Conservation (phyloP, 1,140 invertebrate species). For the Caerostris extrusa region DNA sequence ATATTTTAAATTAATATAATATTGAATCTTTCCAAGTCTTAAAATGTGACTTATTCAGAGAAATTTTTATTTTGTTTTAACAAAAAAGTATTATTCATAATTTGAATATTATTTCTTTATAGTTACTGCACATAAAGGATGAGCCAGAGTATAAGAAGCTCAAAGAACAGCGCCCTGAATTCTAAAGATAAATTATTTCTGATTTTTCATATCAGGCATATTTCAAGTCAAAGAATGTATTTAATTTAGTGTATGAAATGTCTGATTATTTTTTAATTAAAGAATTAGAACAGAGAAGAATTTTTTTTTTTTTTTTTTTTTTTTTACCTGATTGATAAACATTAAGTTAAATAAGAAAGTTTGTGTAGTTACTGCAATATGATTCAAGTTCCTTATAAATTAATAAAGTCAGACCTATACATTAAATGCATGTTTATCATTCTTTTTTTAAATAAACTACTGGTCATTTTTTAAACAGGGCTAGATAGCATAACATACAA, state of each 20-base stretch:
- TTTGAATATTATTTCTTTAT: not conserved
- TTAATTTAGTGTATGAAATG: constrained; percentile 10
- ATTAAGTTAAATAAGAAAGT: too few species aligned
- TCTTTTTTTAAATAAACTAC: too few species aligned
- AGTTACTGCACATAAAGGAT: constrained; percentile 50
- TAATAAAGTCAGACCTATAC: too few species aligned
- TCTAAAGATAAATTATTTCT: constrained; percentile 38
- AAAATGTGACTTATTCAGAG: too few species aligned
- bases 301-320: not conserved
- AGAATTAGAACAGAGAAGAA: not conserved
- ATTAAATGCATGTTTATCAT: too few species aligned
- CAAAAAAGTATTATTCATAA: not conserved
- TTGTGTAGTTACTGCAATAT: too few species aligned
- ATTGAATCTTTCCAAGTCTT: too few species aligned
- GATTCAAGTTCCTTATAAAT: too few species aligned
- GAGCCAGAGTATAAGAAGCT: not conserved
- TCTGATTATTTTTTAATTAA: constrained; percentile 45
- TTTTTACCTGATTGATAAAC: constrained; percentile 3
- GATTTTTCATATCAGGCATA: not conserved
- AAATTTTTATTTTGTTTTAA: not conserved
- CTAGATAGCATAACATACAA: too few species aligned
- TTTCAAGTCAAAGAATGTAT: constrained; percentile 27
- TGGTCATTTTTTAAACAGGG: too few species aligned
- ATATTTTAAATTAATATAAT: too few species aligned
- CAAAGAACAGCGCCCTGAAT: constrained; percentile 65